Conservation (phyloP, 2,797 vertebrate species). For the Peromyscus eremicus region DNA sequence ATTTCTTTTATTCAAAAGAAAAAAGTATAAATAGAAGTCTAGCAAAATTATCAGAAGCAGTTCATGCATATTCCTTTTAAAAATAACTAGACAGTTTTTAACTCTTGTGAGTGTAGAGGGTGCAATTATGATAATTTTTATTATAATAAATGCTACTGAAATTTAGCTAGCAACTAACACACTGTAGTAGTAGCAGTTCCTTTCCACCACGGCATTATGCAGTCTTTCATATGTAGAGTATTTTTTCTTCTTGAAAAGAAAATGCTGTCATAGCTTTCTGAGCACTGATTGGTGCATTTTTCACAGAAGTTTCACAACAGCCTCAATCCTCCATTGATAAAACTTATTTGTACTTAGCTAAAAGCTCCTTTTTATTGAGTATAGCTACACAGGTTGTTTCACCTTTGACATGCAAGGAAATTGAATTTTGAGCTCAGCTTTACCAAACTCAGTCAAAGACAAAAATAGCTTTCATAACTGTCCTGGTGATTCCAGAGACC, state of each 20-base stretch:
- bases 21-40: background rate
- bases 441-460: slow-evolving; percentile 69
- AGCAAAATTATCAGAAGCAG: background rate
- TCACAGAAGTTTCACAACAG: background rate
- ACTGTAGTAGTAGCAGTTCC: slow-evolving; percentile 61
- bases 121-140: slow-evolving; percentile 41
- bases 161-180: slow-evolving; percentile 79
- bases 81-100: background rate
- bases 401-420: slow-evolving; percentile 67
- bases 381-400: slow-evolving; percentile 63
- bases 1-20: slow-evolving; percentile 7
- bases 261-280: background rate
- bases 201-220: slow-evolving; percentile 70
- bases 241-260: slow-evolving; percentile 35
- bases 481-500: slow-evolving; percentile 71
- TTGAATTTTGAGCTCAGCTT: slow-evolving; percentile 73
- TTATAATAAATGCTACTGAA: slow-evolving; percentile 74
- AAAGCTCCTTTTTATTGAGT: slow-evolving; percentile 62
- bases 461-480: slow-evolving; percentile 81
- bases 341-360: slow-evolving; percentile 52
- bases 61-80: background rate
- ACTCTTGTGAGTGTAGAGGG: background rate
- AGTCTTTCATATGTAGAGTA: slow-evolving; percentile 60
- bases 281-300: slow-evolving; percentile 12
- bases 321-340: background rate